A percentile compares a stretch with the other conserved stretches of the same genome.
Evolutionary conservation across 2,888 invertebrate species (phyloP).

Genomic region (Chelonus formosanus): DNA sequence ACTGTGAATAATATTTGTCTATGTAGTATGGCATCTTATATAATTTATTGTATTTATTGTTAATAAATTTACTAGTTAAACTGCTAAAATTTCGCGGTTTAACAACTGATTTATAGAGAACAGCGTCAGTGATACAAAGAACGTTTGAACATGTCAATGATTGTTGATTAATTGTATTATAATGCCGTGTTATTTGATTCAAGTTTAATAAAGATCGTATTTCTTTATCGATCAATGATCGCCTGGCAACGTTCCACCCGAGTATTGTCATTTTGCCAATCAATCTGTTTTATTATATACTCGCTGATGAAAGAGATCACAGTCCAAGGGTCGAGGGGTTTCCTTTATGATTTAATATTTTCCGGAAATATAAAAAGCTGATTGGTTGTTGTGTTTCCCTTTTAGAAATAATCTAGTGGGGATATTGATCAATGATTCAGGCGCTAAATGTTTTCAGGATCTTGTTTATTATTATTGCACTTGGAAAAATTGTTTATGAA

Average conservation of each 20-base stretch:
- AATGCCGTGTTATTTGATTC: constrained; percentile 11
- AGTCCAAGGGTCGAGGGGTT: constrained; percentile 43
- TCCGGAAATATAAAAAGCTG: constrained; percentile 31
- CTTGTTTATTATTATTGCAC: background rate
- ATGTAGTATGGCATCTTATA: constrained; percentile 54
- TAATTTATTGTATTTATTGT: constrained; percentile 13
- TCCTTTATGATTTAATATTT: constrained; percentile 53
- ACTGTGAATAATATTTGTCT: constrained; percentile 53
- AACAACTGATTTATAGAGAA: background rate
- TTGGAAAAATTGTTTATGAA: background rate
- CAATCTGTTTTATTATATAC: constrained; percentile 21
- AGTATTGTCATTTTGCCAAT: constrained; percentile 29
- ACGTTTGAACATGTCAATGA: constrained; percentile 14
- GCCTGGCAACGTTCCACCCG: constrained; percentile 34
- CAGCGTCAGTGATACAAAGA: constrained; percentile 1
- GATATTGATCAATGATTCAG: constrained; percentile 12
- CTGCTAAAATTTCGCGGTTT: constrained; percentile 32
- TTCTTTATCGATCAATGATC: constrained; percentile 14
- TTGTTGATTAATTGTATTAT: constrained; percentile 8
- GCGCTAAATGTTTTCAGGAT: background rate
- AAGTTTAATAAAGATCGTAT: constrained; percentile 18
- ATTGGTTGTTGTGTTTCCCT: constrained; percentile 38
- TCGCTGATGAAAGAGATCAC: constrained; percentile 19
- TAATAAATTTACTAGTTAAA: constrained; percentile 28
- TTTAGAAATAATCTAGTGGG: constrained; percentile 14